These are phyloP conservation scores for Crotalus horridus DNA, from an alignment of 2,113 vertebrate species.

Conservation along the genomic window DNA sequence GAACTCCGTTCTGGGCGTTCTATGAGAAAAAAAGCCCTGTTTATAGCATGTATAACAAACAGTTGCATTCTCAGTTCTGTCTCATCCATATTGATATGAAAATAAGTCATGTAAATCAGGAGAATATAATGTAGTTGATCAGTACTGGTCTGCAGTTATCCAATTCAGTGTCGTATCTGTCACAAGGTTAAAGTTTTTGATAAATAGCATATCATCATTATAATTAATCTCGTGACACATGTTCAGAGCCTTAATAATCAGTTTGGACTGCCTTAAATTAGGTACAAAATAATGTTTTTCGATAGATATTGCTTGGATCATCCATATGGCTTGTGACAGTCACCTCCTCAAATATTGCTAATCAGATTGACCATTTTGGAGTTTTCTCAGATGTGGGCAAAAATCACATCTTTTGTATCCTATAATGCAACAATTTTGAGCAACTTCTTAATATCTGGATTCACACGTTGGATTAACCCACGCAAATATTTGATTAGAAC, in stretches of 20 bases:
- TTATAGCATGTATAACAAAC: constrained; percentile 8
- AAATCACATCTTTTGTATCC: neutral
- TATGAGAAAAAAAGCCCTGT: neutral
- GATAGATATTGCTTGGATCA: neutral
- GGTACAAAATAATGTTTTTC: neutral
- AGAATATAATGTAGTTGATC: neutral
- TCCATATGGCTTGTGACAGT: neutral
- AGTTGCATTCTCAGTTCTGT: neutral
- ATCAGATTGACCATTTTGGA: neutral
- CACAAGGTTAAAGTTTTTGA: neutral
- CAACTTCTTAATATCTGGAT: neutral
- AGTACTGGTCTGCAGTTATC: neutral
- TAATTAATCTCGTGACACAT: neutral
- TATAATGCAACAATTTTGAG: neutral
- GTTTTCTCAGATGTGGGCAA: neutral
- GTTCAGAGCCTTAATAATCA: neutral
- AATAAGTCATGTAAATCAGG: neutral
- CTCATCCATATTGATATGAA: neutral
- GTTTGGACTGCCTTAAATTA: neutral
- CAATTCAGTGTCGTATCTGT: neutral
- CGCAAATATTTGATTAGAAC: neutral
- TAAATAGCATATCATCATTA: neutral
- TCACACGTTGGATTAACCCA: too few relatives aligned
- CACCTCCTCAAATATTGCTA: neutral
- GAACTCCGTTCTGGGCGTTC: too few relatives aligned